Conservation (phyloP, 2,888 invertebrate genomes). For the Pollenia amentaria region DNA sequence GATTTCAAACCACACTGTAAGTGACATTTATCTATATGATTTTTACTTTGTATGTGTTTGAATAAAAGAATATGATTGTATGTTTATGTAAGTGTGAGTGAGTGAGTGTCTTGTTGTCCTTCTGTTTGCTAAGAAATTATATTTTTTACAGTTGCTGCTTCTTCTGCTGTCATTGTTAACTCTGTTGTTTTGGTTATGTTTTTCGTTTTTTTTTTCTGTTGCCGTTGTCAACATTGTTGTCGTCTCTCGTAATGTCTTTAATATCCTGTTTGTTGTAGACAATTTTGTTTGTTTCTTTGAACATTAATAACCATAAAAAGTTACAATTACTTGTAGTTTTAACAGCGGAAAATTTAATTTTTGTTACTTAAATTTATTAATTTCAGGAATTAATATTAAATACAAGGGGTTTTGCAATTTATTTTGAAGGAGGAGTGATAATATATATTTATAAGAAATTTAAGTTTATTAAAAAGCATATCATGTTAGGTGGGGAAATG, state of each 20-base stretch:
- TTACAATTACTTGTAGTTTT: constrained; percentile 37
- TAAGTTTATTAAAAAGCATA: too few relatives aligned
- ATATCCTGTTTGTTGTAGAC: constrained; percentile 47
- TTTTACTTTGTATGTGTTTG: constrained; percentile 2
- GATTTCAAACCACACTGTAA: constrained; percentile 69
- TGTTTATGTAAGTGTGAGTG: neutral
- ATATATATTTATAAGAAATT: too few relatives aligned
- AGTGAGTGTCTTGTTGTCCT: constrained; percentile 7
- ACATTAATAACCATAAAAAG: constrained; percentile 49
- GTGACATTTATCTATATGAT: constrained; percentile 69
- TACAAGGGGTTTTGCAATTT: neutral
- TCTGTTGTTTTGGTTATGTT: neutral
- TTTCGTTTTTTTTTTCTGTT: neutral
- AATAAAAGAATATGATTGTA: neutral
- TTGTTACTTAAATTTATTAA: neutral
- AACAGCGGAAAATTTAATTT: neutral
- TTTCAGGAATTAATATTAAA: constrained; percentile 20
- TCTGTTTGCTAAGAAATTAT: constrained; percentile 6
- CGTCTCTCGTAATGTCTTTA: constrained; percentile 35
- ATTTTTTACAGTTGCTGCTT: constrained; percentile 18
- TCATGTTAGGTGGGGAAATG: too few relatives aligned
- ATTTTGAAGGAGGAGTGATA: neutral
- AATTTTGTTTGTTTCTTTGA: constrained; percentile 43
- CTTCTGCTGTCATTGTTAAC: neutral
- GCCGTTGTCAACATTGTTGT: constrained; percentile 29